These are phyloP conservation scores for Drosophila tropicalis DNA, from an alignment of 1,140 invertebrate genomes.

Conservation along the genomic window DNA sequence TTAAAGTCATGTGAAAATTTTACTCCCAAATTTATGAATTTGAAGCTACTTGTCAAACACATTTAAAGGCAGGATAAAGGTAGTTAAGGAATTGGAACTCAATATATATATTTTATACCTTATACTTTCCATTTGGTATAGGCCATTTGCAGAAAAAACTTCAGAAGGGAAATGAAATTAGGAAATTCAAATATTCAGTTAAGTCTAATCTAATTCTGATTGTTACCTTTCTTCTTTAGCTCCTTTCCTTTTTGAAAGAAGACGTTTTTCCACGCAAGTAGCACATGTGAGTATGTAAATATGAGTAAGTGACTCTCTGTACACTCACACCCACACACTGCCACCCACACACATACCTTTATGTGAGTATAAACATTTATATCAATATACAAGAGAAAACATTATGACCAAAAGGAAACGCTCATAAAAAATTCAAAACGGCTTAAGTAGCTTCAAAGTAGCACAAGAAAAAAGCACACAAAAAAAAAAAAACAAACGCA, in stretches of 20 bases:
- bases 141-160: not conserved
- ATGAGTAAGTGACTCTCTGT: not conserved
- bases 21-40: too few relatives aligned
- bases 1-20: too few relatives aligned
- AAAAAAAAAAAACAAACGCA: too few relatives aligned
- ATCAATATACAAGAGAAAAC: conserved; percentile 68
- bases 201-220: conserved; percentile 1
- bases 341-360: conserved; percentile 13
- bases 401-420: conserved; percentile 59
- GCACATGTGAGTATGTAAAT: conserved; percentile 9
- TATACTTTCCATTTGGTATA: too few relatives aligned
- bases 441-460: conserved; percentile 76
- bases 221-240: not conserved
- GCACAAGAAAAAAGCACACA: conserved; percentile 32
- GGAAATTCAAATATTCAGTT: not conserved
- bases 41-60: too few relatives aligned
- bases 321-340: not conserved
- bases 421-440: conserved; percentile 80
- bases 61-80: too few relatives aligned
- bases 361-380: conserved; percentile 62
- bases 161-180: not conserved
- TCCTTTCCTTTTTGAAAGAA: not conserved
- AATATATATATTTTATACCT: too few relatives aligned
- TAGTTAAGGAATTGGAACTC: too few relatives aligned
- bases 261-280: not conserved